These are phyloP conservation scores for Meliscaeva auricollis DNA, from an alignment of 2,888 invertebrate species.

Conservation along the genomic window DNA sequence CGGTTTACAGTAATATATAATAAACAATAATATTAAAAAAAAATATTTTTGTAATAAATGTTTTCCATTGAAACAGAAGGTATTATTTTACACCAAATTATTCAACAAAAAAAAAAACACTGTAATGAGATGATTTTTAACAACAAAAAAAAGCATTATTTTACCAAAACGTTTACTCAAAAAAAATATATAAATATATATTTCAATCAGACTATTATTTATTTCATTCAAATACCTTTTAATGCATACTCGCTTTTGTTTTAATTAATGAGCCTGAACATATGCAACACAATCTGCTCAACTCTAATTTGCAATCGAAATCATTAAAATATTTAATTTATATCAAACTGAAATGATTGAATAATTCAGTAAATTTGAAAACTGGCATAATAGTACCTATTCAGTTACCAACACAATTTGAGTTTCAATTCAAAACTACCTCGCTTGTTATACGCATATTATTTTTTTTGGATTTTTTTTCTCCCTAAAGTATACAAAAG, in stretches of 20 bases:
- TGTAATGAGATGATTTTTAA: background rate
- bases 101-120: background rate
- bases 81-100: background rate
- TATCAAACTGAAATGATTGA: conserved; percentile 10
- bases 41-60: background rate
- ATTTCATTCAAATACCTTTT: background rate
- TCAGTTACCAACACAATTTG: too few relatives aligned
- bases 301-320: conserved; percentile 14
- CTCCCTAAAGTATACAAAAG: conserved; percentile 4
- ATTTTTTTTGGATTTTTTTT: background rate
- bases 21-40: background rate
- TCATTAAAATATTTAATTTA: conserved; percentile 29
- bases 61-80: background rate
- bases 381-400: background rate
- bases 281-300: conserved; percentile 37
- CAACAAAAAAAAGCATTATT: background rate
- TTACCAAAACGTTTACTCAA: background rate
- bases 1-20: background rate
- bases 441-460: too few relatives aligned
- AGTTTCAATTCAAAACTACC: too few relatives aligned
- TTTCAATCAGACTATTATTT: background rate
- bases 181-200: background rate
- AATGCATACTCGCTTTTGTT: background rate
- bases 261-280: conserved; percentile 8
- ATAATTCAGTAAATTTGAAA: conserved; percentile 6